Base-by-base conservation (phyloP, 2,113 vertebrate species). In the Apus apus region DNA sequence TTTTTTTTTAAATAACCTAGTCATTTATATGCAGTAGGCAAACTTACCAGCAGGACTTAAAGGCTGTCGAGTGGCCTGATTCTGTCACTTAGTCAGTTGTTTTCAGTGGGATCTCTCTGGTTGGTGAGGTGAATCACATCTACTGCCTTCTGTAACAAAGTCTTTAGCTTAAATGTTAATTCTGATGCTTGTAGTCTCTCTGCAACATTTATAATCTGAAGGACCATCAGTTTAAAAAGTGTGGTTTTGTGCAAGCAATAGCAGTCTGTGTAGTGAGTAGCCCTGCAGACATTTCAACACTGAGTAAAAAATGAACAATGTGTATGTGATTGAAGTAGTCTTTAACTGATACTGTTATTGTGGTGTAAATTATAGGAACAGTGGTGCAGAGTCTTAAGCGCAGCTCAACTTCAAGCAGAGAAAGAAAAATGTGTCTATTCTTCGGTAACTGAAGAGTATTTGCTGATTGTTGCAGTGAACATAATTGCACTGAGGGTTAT, bases 1-100 rank as follows among this genome's bases (percentile, higher is more conserved):
- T 56, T 43, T 43, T 36, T 25, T 2, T 9, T 36, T 50, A 38
- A 38, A 38, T 26, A 0, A 18, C 17, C 2, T 2, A 26, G 11
- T 53, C 15, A 29, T 76, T 76, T 76, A 36, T 32, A 58, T 30
- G 36, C 30, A 20, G 43, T 27, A 64, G 60, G 56, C 32, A 90
- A 90, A 26, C 34, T 45, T 58, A 46, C 17, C 40, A 71, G 46
- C 50, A 91, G 80, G 22, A 19, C 9, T 13, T 32, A 56, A 3
- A 73, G 61, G 57, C 43, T 9, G 2, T 22, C 56, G 23, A 29
- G 23, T 32, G 54, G 8, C 48, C 84, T 78, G 70, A 58, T 87
- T 85, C 73, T 82, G 45, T 87, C 40, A 53, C 15, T 85, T 48
- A 18, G 5, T 23, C 38, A 65, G 15, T 34, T 81, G 43, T 81